Evolutionary conservation across 2,888 invertebrate genomes (phyloP).

Genomic region (Melinopterus prodromus): DNA sequence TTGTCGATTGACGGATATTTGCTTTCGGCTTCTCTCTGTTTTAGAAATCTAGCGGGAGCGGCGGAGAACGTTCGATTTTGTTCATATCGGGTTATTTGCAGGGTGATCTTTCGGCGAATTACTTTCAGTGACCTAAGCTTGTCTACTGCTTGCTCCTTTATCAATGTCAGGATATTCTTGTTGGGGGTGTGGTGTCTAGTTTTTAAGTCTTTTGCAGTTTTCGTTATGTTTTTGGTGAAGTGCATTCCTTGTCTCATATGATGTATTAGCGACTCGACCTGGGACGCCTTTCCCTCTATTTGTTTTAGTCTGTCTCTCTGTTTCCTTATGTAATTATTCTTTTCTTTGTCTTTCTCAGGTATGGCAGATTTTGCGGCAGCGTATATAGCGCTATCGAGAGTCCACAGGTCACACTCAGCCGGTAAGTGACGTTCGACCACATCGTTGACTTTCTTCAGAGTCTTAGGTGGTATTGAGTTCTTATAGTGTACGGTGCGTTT

Average conservation of each 20-base stretch:
- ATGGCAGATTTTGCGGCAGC: slow-evolving; percentile 16
- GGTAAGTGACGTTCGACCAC: slow-evolving; percentile 11
- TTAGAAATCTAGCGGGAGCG: neutral
- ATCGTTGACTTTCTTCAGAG: slow-evolving; percentile 7
- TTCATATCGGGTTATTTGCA: slow-evolving; percentile 6
- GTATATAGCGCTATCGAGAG: slow-evolving; percentile 12
- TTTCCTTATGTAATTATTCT: slow-evolving; percentile 18
- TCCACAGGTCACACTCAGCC: slow-evolving; percentile 8
- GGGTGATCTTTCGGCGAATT: neutral
- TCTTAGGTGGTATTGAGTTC: slow-evolving; percentile 11
- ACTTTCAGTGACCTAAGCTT: neutral
- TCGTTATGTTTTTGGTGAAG: slow-evolving; percentile 5
- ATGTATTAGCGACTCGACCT: neutral
- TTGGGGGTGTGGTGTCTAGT: slow-evolving; percentile 14
- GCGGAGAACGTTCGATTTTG: neutral
- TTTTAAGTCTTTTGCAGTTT: slow-evolving; percentile 11
- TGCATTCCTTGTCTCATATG: slow-evolving; percentile 10
- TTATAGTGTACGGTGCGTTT: neutral
- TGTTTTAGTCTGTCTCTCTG: neutral
- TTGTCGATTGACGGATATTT: slow-evolving; percentile 9
- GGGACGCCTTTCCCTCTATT: slow-evolving; percentile 9
- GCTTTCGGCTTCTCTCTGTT: neutral
- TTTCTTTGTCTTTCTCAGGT: slow-evolving; percentile 8
- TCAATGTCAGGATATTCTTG: neutral
- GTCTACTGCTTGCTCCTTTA: neutral